These are phyloP conservation scores for Miniopterus natalensis DNA, from an alignment of 2,113 vertebrate genomes.

Conservation along the genomic window DNA sequence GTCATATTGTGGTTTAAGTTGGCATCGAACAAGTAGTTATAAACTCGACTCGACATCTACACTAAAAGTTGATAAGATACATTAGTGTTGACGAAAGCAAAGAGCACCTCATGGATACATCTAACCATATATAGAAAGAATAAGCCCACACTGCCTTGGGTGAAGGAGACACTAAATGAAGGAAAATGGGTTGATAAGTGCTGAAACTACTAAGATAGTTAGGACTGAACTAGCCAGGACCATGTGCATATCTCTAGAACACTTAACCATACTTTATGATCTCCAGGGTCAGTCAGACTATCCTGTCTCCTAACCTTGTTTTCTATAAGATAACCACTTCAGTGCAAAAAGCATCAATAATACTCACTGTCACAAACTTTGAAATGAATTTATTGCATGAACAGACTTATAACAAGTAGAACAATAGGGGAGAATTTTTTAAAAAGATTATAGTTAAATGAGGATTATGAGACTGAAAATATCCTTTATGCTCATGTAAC, in stretches of 20 bases:
- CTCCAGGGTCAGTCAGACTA: neutral
- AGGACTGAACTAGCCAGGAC: neutral
- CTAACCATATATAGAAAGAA: neutral
- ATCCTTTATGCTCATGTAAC: slow-evolving; percentile 73
- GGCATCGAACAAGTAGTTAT: neutral
- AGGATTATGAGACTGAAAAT: slow-evolving; percentile 79
- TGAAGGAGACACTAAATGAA: neutral
- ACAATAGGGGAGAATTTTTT: slow-evolving; percentile 70
- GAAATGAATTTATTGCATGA: slow-evolving; percentile 82
- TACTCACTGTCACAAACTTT: slow-evolving; percentile 84
- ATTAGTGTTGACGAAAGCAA: slow-evolving; percentile 37
- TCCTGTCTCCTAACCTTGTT: neutral
- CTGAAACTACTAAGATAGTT: neutral
- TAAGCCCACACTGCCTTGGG: neutral
- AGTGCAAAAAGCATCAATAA: slow-evolving; percentile 88
- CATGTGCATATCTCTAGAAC: neutral
- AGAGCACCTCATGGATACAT: neutral
- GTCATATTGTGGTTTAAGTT: slow-evolving; percentile 31
- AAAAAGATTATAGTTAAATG: slow-evolving; percentile 76
- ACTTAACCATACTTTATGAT: neutral
- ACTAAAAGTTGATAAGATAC: neutral
- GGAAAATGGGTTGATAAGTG: neutral
- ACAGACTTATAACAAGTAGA: slow-evolving; percentile 81
- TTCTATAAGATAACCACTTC: neutral
- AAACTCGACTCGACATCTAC: slow-evolving; percentile 7